These are phyloP conservation scores for Tenthredo notha DNA, from an alignment of 2,888 invertebrate genomes.

Conservation along the genomic window DNA sequence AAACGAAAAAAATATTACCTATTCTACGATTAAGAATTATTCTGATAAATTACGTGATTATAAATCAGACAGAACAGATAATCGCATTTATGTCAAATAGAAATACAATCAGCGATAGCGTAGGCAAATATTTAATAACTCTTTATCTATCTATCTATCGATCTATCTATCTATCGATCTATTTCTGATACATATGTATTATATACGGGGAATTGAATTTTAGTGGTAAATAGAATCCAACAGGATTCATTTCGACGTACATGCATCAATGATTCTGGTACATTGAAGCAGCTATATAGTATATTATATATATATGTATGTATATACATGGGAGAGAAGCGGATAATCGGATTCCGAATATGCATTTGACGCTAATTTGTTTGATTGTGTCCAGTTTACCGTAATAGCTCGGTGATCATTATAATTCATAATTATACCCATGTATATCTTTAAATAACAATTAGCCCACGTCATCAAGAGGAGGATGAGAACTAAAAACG, in stretches of 20 bases:
- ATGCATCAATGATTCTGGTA: constrained; percentile 61
- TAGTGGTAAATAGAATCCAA: constrained; percentile 62
- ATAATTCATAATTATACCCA: constrained; percentile 55
- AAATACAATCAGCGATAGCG: constrained; percentile 55
- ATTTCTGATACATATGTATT: not conserved
- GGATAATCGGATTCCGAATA: constrained; percentile 70
- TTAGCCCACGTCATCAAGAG: not conserved
- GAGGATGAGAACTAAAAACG: not conserved
- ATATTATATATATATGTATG: no score
- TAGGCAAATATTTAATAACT: constrained; percentile 71
- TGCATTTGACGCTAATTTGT: constrained; percentile 66
- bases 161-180: not conserved
- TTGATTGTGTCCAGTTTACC: constrained; percentile 63
- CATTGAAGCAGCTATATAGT: not conserved
- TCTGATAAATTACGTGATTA: not conserved
- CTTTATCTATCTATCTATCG: not conserved
- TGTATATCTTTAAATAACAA: not conserved
- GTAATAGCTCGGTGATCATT: constrained; percentile 62
- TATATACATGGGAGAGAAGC: not conserved
- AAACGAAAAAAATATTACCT: not conserved
- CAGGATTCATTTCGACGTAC: constrained; percentile 61
- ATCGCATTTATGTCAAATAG: constrained; percentile 59
- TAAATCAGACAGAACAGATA: not conserved
- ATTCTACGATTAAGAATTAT: not conserved
- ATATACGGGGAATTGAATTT: not conserved